Evolutionary conservation across 2,113 vertebrate species (phyloP).

Genomic region (Phasianus colchicus): DNA sequence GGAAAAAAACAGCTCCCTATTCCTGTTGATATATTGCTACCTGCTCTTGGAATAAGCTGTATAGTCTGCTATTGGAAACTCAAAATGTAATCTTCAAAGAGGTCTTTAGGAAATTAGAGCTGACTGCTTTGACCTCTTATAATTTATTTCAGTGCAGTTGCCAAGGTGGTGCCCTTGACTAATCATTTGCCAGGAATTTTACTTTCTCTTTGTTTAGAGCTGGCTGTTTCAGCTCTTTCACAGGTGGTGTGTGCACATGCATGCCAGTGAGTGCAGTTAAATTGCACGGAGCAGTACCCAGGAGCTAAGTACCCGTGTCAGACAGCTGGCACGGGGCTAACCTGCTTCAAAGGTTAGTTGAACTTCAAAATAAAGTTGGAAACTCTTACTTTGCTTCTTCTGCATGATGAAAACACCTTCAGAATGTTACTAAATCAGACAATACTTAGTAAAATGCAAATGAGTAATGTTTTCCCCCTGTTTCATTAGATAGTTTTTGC

Average conservation of each 20-base stretch:
- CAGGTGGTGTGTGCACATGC: not conserved
- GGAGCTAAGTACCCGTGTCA: not conserved
- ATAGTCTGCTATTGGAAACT: not conserved
- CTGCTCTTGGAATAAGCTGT: not conserved
- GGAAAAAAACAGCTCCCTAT: not conserved
- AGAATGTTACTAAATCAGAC: not conserved
- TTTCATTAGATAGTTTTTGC: not conserved
- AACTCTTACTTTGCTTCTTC: not conserved
- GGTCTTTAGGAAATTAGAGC: not conserved
- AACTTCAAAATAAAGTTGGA: not conserved
- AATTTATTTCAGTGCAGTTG: not conserved
- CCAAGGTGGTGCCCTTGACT: not conserved
- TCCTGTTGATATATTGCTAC: not conserved
- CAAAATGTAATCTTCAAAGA: not conserved
- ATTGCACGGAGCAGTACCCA: not conserved
- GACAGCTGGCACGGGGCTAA: not conserved
- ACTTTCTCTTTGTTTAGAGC: not conserved
- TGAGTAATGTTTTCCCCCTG: rapidly evolving
- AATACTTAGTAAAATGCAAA: not conserved
- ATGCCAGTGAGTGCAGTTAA: not conserved
- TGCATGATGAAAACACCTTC: not conserved
- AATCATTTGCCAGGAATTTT: not conserved
- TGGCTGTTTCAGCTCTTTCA: not conserved
- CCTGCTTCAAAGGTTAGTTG: not conserved
- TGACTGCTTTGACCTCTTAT: not conserved